Evolutionary conservation across 2,113 vertebrate genomes (phyloP).

Genomic region (Lophius piscatorius): DNA sequence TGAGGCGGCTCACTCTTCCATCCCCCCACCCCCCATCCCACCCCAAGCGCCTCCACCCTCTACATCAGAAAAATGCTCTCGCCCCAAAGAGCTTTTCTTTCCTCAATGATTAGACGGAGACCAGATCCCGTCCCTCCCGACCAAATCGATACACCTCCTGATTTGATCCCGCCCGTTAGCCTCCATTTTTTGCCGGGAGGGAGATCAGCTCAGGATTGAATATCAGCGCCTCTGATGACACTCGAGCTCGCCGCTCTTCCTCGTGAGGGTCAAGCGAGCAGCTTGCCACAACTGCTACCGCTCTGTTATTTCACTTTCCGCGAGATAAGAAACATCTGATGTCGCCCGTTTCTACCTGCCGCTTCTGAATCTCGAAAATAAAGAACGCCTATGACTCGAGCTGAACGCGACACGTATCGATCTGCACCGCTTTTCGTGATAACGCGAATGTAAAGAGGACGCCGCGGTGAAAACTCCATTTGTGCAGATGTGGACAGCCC

Average conservation of each 20-base stretch:
- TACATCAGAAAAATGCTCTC: slow-evolving; percentile 34
- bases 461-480: too few relatives aligned
- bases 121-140: slow-evolving; percentile 55
- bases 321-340: too few relatives aligned
- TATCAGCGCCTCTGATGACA: slow-evolving; percentile 20
- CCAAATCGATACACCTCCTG: slow-evolving; percentile 71
- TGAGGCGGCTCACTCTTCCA: slow-evolving; percentile 55
- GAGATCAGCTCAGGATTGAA: slow-evolving; percentile 37
- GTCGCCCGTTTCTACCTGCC: too few relatives aligned
- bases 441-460: too few relatives aligned
- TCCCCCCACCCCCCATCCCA: slow-evolving; percentile 38
- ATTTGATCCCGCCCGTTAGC: slow-evolving; percentile 50
- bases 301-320: too few relatives aligned
- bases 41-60: too few relatives aligned
- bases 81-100: slow-evolving; percentile 54
- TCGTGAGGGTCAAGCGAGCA: not conserved
- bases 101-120: slow-evolving; percentile 62
- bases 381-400: too few relatives aligned
- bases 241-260: slow-evolving; percentile 2
- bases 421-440: too few relatives aligned
- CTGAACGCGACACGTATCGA: too few relatives aligned
- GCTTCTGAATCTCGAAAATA: too few relatives aligned
- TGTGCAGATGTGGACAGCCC: too few relatives aligned
- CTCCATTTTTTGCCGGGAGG: slow-evolving; percentile 38
- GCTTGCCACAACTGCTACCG: not conserved